phyloP scores from a whole-genome alignment of 2,888 invertebrate genomes.

The Didymodactylos carnosus region DNA sequence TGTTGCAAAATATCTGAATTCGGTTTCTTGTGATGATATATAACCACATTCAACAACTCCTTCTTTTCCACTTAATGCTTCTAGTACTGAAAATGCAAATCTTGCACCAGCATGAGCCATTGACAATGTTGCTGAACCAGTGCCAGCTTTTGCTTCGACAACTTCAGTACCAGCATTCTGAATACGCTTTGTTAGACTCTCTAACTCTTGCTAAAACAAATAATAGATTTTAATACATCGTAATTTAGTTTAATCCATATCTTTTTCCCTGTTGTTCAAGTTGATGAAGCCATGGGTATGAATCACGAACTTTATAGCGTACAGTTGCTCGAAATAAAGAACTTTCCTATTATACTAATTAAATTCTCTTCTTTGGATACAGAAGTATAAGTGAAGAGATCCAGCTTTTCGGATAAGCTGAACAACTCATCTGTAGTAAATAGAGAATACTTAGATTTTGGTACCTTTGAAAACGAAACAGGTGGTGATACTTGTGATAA shows the following conservation, averaged over 20 bases:
- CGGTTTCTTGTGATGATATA: conserved; percentile 62
- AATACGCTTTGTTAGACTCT: conserved; percentile 69
- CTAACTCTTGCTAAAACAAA: conserved; percentile 56
- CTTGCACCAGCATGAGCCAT: conserved; percentile 94
- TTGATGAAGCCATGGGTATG: too few relatives aligned
- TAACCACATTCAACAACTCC: conserved; percentile 80
- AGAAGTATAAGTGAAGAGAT: too few relatives aligned
- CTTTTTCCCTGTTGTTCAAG: too few relatives aligned
- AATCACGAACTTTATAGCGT: too few relatives aligned
- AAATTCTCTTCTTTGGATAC: too few relatives aligned
- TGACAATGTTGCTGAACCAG: conserved; percentile 89
- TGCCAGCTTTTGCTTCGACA: conserved; percentile 90
- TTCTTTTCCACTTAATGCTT: conserved; percentile 62
- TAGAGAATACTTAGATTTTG: too few relatives aligned
- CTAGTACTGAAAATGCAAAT: conserved; percentile 62
- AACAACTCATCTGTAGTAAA: too few relatives aligned
- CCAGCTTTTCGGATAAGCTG: too few relatives aligned
- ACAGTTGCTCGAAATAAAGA: too few relatives aligned
- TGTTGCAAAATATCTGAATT: conserved; percentile 76
- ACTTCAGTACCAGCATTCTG: conserved; percentile 98
- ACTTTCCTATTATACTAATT: too few relatives aligned
- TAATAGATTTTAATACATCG: too few relatives aligned
- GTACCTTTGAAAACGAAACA: conserved; percentile 58
- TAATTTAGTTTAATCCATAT: too few relatives aligned
- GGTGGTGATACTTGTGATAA: conserved; percentile 71